phyloP scores from a whole-genome alignment of 2,888 invertebrate genomes.

The Leptopterna dolabrata region DNA sequence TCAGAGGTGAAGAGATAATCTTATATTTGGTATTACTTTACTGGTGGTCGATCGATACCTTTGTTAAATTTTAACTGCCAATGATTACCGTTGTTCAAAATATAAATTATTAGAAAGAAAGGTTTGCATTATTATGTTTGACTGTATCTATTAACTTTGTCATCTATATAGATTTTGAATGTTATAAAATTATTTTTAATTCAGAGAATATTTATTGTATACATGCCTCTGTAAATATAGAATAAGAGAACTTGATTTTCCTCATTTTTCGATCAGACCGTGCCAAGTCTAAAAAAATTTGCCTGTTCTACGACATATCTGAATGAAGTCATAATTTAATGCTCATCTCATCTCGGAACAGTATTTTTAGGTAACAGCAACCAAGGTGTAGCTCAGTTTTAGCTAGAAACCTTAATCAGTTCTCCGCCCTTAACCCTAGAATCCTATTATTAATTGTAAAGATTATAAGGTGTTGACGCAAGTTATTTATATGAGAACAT shows the following conservation, averaged over 20 bases:
- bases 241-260: not conserved
- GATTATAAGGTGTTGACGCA: too few species aligned
- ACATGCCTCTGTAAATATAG: not conserved
- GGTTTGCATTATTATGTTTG: not conserved
- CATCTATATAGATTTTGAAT: not conserved
- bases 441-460: too few species aligned
- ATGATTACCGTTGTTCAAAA: not conserved
- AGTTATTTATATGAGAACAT: too few species aligned
- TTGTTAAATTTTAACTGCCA: not conserved
- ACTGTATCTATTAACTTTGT: not conserved
- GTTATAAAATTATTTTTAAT: slow-evolving; percentile 1
- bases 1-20: too few species aligned
- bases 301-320: slow-evolving; percentile 26
- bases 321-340: not conserved
- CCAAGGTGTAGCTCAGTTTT: not conserved
- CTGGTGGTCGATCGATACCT: not conserved
- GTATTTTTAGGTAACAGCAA: not conserved
- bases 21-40: not conserved
- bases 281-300: not conserved
- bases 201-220: slow-evolving; percentile 28
- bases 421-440: not conserved
- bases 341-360: not conserved
- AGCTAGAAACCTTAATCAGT: not conserved
- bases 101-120: not conserved
- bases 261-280: not conserved